phyloP scores from a whole-genome alignment of 2,888 invertebrate genomes.

The Lepidocyrtinus sp. region DNA sequence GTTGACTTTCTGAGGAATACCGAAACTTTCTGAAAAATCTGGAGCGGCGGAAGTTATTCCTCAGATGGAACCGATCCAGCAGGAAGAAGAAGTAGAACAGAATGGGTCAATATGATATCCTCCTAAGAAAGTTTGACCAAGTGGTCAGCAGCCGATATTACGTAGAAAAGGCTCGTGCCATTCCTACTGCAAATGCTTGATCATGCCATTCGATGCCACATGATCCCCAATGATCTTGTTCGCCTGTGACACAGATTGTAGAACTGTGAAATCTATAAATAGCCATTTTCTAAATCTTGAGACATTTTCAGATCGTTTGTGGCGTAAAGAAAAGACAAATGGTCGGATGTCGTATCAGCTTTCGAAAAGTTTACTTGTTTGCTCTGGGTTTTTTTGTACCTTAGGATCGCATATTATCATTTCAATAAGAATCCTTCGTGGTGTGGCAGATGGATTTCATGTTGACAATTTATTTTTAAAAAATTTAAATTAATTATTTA shows the following conservation, averaged over 20 bases:
- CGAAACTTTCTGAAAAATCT: constrained; percentile 13
- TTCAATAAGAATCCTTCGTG: not conserved
- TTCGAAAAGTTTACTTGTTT: constrained; percentile 21
- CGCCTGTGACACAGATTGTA: constrained; percentile 44
- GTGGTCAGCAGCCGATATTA: constrained; percentile 61
- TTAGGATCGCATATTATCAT: not conserved
- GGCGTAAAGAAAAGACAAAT: constrained; percentile 53
- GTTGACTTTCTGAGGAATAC: not conserved
- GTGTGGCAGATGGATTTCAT: constrained; percentile 53
- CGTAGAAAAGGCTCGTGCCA: constrained; percentile 28
- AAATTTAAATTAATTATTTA: too few species aligned
- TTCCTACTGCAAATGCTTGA: constrained; percentile 37
- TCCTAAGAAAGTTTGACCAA: constrained; percentile 50
- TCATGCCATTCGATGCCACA: constrained; percentile 27
- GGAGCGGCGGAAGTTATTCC: constrained; percentile 38
- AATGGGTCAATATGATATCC: constrained; percentile 41
- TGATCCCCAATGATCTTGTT: not conserved
- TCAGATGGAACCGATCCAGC: constrained; percentile 40
- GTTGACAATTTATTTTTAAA: constrained; percentile 52
- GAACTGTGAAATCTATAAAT: constrained; percentile 47
- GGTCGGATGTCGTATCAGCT: constrained; percentile 46
- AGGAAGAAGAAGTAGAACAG: constrained; percentile 25
- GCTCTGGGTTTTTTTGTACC: not conserved
- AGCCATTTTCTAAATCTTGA: constrained; percentile 31
- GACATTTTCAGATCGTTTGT: constrained; percentile 38